phyloP scores from a whole-genome alignment of 1,140 invertebrate genomes.

The Drosophila nasuta region DNA sequence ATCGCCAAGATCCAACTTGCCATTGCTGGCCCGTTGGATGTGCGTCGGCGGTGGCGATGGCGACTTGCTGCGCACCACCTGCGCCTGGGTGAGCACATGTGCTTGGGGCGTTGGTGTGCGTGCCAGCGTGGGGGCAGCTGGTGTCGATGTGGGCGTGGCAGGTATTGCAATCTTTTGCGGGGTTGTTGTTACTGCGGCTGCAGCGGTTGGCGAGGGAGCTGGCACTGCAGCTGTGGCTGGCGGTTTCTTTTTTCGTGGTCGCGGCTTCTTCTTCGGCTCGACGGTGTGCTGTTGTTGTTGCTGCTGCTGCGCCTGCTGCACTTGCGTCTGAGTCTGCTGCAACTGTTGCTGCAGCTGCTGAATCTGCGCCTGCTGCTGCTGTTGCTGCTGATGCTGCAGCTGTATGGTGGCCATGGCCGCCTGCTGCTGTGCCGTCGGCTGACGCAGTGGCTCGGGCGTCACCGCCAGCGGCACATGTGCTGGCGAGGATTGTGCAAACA shows the following conservation, averaged over 20 bases:
- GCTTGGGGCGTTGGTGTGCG: slow-evolving; percentile 42
- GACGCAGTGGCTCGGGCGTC: slow-evolving; percentile 75
- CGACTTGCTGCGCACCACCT: slow-evolving; percentile 55
- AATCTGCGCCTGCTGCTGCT: slow-evolving; percentile 72
- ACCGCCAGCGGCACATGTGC: slow-evolving; percentile 70
- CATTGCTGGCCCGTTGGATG: slow-evolving; percentile 77
- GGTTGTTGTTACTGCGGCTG: slow-evolving; percentile 25
- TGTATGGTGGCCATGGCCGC: slow-evolving; percentile 72
- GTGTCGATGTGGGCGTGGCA: slow-evolving; percentile 26
- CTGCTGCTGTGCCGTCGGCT: slow-evolving; percentile 69
- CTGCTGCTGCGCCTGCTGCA: slow-evolving; percentile 69
- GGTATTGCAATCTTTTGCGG: slow-evolving; percentile 47
- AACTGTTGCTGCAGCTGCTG: slow-evolving; percentile 72
- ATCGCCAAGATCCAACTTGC: slow-evolving; percentile 86
- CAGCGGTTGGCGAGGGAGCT: neutral
- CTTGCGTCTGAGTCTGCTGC: slow-evolving; percentile 70
- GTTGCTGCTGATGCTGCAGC: slow-evolving; percentile 74
- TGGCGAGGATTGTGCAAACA: slow-evolving; percentile 73
- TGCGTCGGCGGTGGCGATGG: slow-evolving; percentile 73
- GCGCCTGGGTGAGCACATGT: slow-evolving; percentile 32
- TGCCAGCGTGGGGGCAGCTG: slow-evolving; percentile 23
- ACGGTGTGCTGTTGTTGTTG: slow-evolving; percentile 36
- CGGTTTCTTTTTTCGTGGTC: slow-evolving; percentile 71
- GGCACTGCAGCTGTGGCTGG: slow-evolving; percentile 25
- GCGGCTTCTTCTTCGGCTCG: slow-evolving; percentile 78